Evolutionary conservation across 2,113 vertebrate genomes (phyloP).

Genomic region (Corythornis vintsioides): DNA sequence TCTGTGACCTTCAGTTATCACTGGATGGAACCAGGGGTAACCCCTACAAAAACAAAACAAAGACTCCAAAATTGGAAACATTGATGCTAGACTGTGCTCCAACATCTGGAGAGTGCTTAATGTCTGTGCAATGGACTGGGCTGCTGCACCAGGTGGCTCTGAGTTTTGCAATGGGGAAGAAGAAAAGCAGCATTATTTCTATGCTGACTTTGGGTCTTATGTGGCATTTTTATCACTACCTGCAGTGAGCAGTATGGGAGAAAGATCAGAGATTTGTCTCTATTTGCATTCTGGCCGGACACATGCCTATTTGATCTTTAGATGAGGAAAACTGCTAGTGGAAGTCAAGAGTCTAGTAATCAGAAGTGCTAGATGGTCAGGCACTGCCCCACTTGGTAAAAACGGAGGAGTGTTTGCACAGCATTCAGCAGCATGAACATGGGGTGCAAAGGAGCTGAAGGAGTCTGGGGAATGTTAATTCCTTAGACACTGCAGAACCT

Average conservation of each 20-base stretch:
- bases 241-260: not conserved
- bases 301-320: not conserved
- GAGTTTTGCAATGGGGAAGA: not conserved
- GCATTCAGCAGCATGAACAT: not conserved
- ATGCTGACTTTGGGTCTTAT: not conserved
- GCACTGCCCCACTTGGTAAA: not conserved
- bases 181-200: not conserved
- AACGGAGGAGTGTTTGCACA: not conserved
- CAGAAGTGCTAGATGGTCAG: not conserved
- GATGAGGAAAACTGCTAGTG: not conserved
- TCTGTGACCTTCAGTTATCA: not conserved
- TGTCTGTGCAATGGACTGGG: not conserved
- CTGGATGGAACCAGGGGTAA: not conserved
- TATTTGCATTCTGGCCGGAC: not conserved
- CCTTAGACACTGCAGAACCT: not conserved
- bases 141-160: not conserved
- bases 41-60: not conserved
- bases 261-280: not conserved
- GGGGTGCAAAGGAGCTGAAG: not conserved
- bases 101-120: conserved; percentile 25
- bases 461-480: not conserved
- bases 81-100: not conserved
- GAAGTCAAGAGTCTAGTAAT: not conserved
- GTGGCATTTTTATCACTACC: not conserved
- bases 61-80: conserved; percentile 50